Conservation (phyloP, 2,888 invertebrate species). For the Euplexia lucipara region DNA sequence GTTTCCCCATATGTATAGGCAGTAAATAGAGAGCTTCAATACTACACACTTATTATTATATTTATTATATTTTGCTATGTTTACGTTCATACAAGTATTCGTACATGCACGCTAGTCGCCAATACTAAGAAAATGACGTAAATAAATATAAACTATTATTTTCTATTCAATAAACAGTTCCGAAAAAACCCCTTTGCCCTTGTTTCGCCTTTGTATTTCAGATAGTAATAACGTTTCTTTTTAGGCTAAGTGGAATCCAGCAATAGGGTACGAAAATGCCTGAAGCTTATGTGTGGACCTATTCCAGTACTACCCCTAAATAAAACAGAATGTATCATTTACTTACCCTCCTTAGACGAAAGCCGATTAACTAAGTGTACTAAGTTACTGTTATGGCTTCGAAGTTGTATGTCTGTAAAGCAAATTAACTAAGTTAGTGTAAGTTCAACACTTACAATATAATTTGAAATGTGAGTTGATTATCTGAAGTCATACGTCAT, state of each 20-base stretch:
- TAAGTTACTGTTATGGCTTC: conserved; percentile 37
- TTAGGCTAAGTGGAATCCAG: conserved; percentile 32
- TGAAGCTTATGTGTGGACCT: conserved; percentile 3
- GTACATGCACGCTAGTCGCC: too few relatives aligned
- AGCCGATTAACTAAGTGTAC: conserved; percentile 44
- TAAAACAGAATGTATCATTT: conserved; percentile 39
- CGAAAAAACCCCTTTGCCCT: conserved; percentile 4
- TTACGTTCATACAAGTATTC: too few relatives aligned
- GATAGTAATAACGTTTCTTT: conserved; percentile 27
- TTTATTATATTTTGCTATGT: too few relatives aligned
- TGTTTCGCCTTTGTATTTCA: conserved; percentile 8
- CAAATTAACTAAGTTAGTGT: conserved; percentile 8
- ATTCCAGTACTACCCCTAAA: conserved; percentile 18
- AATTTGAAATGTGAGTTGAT: too few relatives aligned
- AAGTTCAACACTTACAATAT: not conserved
- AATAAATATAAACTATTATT: too few relatives aligned
- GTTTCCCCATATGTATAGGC: too few relatives aligned
- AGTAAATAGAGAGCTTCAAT: too few relatives aligned
- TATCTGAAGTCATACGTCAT: too few relatives aligned
- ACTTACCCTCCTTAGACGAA: conserved; percentile 30
- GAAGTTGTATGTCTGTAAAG: not conserved
- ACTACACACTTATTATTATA: too few relatives aligned
- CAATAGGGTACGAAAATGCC: conserved; percentile 6
- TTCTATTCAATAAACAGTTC: too few relatives aligned
- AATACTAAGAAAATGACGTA: too few relatives aligned